Evolutionary conservation across 2,797 vertebrate species (phyloP), one percentile per base, ranked within the genome.

Genomic region (Zenarchopterus dispar): DNA sequence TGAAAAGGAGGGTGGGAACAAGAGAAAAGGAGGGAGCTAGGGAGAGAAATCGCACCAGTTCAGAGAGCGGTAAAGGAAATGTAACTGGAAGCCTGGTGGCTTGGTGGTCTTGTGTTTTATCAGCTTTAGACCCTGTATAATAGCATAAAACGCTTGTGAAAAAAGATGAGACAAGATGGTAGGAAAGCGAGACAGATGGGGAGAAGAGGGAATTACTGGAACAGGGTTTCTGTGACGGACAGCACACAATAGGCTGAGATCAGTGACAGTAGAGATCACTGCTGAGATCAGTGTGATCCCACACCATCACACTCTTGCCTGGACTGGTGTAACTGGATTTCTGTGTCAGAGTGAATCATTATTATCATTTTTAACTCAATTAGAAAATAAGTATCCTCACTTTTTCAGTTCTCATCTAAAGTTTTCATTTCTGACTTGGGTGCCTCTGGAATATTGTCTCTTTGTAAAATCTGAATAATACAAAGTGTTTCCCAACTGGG

Each of bases 161-260:
- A 71, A 79, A 61, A 56, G 81, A 77, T 70, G 51, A 69, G 78
- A 81, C 84, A 39, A 75, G 70, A 86, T 62, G 80, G 77, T 62
- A 85, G 78, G 76, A 86, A 76, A 84, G 69, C 56, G 80, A 80
- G 81, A 82, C 78, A 70, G 86, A 83, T 82, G 76, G 71, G 73
- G 67, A 80, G 67, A 63, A 75, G 64, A 81, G 82, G 79, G 79
- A 81, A 71, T 78, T 72, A 66, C 67, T 45, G 31, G 88, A 82
- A 77, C 86, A 88, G 84, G 90, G 92, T 93, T 92, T 79, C 91
- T 92, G 85, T 88, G 94, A 97, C 91, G 88, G 93, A 88, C 95
- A 93, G 94, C 94, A 56, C 80, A 88, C 88, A 91, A 88, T 74
- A 78, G 93, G 92, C 92, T 91, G 80, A 90, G 90, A 96, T 95